Percentiles rank a stretch among this genome's conserved stretches.
Evolutionary conservation across 1,140 invertebrate species (phyloP).

Genomic region (Lepidurus couesii): DNA sequence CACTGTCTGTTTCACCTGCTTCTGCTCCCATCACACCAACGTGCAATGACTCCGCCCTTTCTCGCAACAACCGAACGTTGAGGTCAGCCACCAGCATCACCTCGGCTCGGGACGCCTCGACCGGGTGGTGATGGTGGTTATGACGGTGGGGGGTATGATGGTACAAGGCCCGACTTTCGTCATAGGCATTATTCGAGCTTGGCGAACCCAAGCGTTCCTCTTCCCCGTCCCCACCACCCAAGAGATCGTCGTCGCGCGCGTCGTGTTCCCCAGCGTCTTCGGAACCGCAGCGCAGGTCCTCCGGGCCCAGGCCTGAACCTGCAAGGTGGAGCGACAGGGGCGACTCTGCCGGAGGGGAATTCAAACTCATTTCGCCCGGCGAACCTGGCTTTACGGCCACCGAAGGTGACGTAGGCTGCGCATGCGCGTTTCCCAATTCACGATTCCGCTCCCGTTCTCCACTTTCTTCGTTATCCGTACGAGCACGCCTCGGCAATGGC

Average conservation of each 20-base stretch:
- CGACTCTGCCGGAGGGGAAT: not conserved
- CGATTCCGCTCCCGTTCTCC: not conserved
- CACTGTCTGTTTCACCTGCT: slow-evolving; percentile 8
- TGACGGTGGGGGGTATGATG: slow-evolving; percentile 5
- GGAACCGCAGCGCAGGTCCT: not conserved
- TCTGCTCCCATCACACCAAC: slow-evolving; percentile 13
- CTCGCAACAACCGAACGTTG: slow-evolving; percentile 17
- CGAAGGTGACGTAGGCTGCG: not conserved
- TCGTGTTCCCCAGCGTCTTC: not conserved
- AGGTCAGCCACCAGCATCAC: slow-evolving; percentile 20
- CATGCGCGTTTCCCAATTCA: not conserved
- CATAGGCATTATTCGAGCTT: not conserved
- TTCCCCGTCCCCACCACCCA: not conserved
- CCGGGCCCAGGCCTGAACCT: not conserved
- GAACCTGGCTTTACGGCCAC: not conserved
- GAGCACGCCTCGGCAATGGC: slow-evolving; percentile 8
- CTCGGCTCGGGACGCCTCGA: not conserved
- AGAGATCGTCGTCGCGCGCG: not conserved
- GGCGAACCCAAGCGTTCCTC: not conserved
- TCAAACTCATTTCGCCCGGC: not conserved
- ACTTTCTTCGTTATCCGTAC: not conserved
- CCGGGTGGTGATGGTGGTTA: slow-evolving; percentile 13
- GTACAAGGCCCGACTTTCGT: slow-evolving; percentile 2
- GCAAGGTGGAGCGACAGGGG: not conserved
- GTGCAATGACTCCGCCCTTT: slow-evolving; percentile 8